Base-by-base conservation (phyloP, 1,140 invertebrate genomes). In the Acromyrmex charruanus region DNA sequence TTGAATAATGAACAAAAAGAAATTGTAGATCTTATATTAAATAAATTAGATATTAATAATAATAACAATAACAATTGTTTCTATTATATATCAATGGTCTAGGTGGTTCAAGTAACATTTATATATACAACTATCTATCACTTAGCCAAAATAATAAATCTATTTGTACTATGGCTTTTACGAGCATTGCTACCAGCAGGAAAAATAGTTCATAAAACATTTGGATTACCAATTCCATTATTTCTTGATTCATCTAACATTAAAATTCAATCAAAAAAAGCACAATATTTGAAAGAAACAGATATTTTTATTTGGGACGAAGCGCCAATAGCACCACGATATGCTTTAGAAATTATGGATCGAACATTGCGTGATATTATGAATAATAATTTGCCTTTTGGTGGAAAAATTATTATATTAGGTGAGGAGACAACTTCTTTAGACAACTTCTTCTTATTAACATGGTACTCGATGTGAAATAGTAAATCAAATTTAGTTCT, bases 321-420 rank as follows among this genome's bases (percentile, higher is more conserved):
- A 28, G 21, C 59, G 1, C 21, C 59, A 28, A 61, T 61, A 3
- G 10, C 10, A 14, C 59, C 10, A 28, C 10, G 59, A 28, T 61
- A 72, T 53, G 49, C 44, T 53, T 7, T 72, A 53, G 69, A 72
- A 9, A 72, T 72, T 53, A 53, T 72, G 25, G 14, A 72, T 72
- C 68, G 12, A 51, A 69, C 39, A 18, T 69, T 69, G 12, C n/a
- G 39, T 69, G 39, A 69, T 14, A 51, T 69, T 4, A 69, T 51
- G 68, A 69, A 49, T 69, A 69, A 69, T 69, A 2, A 51, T 51
- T 51, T 69, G 21, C 3, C 18, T 69, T 49, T 25, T 25, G 44
- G 68, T 25, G 21, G 12, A 69, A 69, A 49, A 69, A 69, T 69
- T 69, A 25, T 1, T 21, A 2, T 69, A 69, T 51, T 69, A 31